Percentiles rank a stretch among this genome's conserved stretches.
Evolutionary conservation across 2,113 vertebrate genomes (phyloP).

Genomic region (Crotalus tigris): DNA sequence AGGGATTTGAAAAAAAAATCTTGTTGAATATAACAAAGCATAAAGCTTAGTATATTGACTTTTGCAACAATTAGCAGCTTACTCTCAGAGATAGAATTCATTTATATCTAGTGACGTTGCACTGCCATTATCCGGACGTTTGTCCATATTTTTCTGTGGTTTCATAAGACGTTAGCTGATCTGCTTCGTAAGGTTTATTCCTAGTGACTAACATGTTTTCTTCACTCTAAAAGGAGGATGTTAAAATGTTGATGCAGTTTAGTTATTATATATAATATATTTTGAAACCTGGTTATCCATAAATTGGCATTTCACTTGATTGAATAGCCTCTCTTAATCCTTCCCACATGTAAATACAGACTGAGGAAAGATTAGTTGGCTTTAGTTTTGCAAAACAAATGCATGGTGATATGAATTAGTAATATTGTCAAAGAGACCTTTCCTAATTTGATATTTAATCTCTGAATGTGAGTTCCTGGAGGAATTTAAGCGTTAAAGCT

Average conservation of each 20-base stretch:
- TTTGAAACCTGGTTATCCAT: neutral
- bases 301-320: neutral
- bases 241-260: neutral
- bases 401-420: conserved; percentile 5
- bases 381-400: neutral
- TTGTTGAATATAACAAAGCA: neutral
- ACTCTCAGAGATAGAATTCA: neutral
- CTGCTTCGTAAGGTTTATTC: neutral
- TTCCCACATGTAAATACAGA: neutral
- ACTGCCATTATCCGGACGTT: neutral
- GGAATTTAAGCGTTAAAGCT: neutral
- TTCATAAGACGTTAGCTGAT: neutral
- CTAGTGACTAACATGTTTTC: neutral
- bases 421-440: conserved; percentile 2
- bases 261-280: neutral
- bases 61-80: neutral
- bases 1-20: neutral
- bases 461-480: neutral
- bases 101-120: neutral
- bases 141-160: neutral
- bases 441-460: neutral
- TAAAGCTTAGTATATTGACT: neutral
- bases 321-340: neutral
- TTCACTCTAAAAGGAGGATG: neutral
- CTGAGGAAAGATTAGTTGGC: neutral